These are phyloP conservation scores for Brachycybe producta DNA, from an alignment of 2,888 invertebrate genomes.

Conservation along the genomic window DNA sequence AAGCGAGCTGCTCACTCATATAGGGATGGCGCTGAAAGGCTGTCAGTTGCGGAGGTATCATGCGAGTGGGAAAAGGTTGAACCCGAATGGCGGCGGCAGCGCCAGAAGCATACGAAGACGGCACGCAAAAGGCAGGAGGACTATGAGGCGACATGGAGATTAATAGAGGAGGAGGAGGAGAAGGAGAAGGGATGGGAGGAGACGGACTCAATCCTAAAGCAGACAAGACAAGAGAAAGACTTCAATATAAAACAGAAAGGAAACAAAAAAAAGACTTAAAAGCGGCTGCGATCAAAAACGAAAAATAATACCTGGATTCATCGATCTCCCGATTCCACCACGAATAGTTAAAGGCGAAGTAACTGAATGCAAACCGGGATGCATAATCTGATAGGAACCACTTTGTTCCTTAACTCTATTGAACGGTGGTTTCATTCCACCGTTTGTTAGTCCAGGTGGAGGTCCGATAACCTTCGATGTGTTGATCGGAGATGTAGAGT, in stretches of 20 bases:
- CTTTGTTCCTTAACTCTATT: neutral
- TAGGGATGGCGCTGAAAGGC: slow-evolving; percentile 13
- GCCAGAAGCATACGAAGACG: neutral
- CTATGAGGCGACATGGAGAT: slow-evolving; percentile 10
- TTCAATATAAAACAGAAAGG: too few relatives aligned
- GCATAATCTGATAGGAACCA: neutral
- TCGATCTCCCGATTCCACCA: neutral
- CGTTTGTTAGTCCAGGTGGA: slow-evolving; percentile 13
- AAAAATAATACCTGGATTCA: neutral
- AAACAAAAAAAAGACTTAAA: too few relatives aligned
- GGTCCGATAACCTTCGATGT: too few relatives aligned
- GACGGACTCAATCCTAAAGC: slow-evolving; percentile 10
- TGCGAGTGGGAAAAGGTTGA: slow-evolving; percentile 11
- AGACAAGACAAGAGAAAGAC: too few relatives aligned
- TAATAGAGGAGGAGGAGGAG: slow-evolving; percentile 9
- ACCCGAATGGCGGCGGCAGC: slow-evolving; percentile 8
- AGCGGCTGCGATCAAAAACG: neutral
- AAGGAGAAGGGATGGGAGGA: slow-evolving; percentile 8
- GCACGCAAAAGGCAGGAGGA: slow-evolving; percentile 2
- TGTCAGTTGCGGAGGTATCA: slow-evolving; percentile 18
- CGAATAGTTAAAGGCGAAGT: too few relatives aligned
- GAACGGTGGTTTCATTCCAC: neutral
- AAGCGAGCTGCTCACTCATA: slow-evolving; percentile 2
- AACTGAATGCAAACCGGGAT: neutral
- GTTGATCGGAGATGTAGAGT: neutral